Evolutionary conservation across 35 echinoderm and acorn worm genomes (phyloP).

Genomic region (Ophioderma brevispina): DNA sequence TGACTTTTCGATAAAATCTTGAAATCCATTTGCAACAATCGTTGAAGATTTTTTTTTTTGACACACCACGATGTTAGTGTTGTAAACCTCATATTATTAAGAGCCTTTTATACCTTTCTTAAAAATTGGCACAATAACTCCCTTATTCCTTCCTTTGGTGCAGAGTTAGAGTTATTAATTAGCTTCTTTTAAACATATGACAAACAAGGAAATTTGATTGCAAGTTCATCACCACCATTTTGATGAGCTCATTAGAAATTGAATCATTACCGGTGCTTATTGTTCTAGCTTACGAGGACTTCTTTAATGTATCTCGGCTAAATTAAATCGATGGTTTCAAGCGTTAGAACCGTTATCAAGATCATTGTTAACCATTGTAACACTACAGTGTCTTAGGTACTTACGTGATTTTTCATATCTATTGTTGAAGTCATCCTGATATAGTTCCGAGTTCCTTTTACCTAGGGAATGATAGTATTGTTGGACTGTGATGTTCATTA

Average conservation of each 20-base stretch:
- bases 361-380: no score
- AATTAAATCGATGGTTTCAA: no score
- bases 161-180: not conserved
- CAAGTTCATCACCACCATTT: not conserved
- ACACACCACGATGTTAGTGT: not conserved
- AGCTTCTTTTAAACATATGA: not conserved
- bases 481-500: no score
- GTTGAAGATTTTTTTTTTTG: not conserved
- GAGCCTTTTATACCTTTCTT: not conserved
- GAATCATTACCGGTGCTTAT: not conserved
- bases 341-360: no score
- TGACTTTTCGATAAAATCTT: not conserved
- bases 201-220: not conserved
- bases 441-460: no score
- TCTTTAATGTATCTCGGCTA: no score
- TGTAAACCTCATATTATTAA: not conserved
- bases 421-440: no score
- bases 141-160: not conserved
- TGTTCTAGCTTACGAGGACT: no score
- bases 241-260: not conserved
- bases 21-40: not conserved
- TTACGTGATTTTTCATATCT: no score
- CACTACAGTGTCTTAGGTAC: no score
- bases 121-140: not conserved
- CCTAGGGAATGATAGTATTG: no score